These are phyloP conservation scores for Petrocephalus sullivani DNA, from an alignment of 2,797 vertebrate genomes.

Conservation along the genomic window DNA sequence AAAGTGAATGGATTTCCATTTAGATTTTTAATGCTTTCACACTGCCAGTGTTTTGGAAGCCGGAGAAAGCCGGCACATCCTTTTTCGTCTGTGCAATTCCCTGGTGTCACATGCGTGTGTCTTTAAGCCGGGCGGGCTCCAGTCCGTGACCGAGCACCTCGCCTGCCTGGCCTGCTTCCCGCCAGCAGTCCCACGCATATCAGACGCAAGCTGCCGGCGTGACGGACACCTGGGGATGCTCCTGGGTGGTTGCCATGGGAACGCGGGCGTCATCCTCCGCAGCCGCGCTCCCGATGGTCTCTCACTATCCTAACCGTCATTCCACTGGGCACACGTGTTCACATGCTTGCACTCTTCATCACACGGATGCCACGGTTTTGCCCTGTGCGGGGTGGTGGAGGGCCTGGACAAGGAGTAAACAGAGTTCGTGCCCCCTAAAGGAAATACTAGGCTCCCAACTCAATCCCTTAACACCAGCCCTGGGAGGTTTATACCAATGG, in stretches of 20 bases:
- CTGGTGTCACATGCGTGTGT: neutral
- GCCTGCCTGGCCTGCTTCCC: neutral
- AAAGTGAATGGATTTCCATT: neutral
- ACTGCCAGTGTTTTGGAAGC: neutral
- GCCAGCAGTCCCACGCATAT: neutral
- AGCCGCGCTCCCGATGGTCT: neutral
- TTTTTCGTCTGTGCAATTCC: neutral
- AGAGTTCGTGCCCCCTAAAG: neutral
- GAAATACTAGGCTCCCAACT: neutral
- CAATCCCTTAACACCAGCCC: neutral
- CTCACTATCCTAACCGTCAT: neutral
- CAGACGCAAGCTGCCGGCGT: neutral
- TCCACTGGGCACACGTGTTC: neutral
- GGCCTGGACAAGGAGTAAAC: neutral
- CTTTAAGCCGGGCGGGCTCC: neutral
- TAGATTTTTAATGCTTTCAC: neutral
- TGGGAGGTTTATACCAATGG: neutral
- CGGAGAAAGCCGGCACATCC: neutral
- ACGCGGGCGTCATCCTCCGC: neutral
- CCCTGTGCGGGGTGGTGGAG: neutral
- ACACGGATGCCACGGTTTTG: neutral
- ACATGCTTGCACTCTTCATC: neutral
- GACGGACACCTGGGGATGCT: neutral
- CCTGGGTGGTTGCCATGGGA: neutral
- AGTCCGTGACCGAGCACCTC: neutral